Evolutionary conservation across 2,797 vertebrate species (phyloP), one percentile per base, ranked within the genome.

Genomic region (Eidolon dupreanum): DNA sequence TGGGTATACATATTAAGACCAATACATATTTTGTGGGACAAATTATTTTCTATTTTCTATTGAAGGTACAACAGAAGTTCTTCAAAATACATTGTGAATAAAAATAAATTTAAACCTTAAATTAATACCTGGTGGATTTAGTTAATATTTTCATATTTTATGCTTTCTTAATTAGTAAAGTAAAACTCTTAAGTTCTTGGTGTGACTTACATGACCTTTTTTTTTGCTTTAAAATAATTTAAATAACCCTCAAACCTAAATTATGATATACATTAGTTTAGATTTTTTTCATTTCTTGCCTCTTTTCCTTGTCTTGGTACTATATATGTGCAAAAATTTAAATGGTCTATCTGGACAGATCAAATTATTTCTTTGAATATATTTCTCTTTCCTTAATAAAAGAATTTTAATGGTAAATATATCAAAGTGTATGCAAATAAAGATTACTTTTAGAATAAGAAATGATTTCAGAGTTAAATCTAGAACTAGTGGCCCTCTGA

Each of bases 31-130:
- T 95, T 83, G 20, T 68, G 57, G 38, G 9, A 57, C 28, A 87
- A 79, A 77, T 89, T 66, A 55, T 79, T 89, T 97, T 82, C n/a
- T 86, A 57, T 73, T 79, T 89, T 84, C n/a, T 94, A 63, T 36
- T 92, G 41, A 94, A 83, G n/a, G 75, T 55, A 57, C 2, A 88
- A 63, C 1, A 85, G 19, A 93, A 91, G 22, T 63, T 93, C 74
- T 95, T 96, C 16, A 71, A 84, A 96, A 97, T 19, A 38, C 4
- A 84, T 43, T 91, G 5, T 28, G 10, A 84, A 70, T 77, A 94
- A 66, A 94, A 94, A 83, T 68, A 78, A 90, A 63, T 86, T 88
- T 61, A 82, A 92, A 75, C 5, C 2, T 15, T 55, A 66, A 88
- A 51, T 65, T 91, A 55, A 75, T 71, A 61, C 49, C 51, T 83